Percentiles rank a stretch among this genome's conserved stretches.
phyloP scores from a whole-genome alignment of 1,140 invertebrate species.

The Aplysia californica region DNA sequence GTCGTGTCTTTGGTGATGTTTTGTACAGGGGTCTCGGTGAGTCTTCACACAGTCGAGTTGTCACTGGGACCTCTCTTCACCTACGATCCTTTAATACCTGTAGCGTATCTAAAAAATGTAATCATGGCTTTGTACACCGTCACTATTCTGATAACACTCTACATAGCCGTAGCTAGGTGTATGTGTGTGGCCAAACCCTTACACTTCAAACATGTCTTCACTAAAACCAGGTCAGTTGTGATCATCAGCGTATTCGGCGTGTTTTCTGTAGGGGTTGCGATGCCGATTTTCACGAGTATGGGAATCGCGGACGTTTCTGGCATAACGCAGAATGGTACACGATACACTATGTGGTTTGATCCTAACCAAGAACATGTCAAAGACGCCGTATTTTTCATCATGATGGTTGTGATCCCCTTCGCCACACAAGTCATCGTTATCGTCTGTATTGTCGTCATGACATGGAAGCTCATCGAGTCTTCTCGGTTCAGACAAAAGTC shows the following conservation, averaged over 20 bases:
- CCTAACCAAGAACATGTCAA: neutral
- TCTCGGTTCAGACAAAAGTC: neutral
- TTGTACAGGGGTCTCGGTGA: neutral
- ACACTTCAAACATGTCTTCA: conserved; percentile 1
- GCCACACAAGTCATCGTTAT: neutral
- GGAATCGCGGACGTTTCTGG: neutral
- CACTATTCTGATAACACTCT: neutral
- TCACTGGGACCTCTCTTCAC: neutral
- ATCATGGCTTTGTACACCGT: neutral
- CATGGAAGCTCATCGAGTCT: neutral
- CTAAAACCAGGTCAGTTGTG: neutral
- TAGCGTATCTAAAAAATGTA: neutral
- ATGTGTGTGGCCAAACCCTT: no score
- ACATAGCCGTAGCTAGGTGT: conserved; percentile 8
- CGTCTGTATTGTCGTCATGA: no score
- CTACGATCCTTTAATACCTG: neutral
- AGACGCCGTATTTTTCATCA: neutral
- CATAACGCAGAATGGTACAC: neutral
- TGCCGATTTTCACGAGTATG: conserved; percentile 1
- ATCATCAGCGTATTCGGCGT: neutral
- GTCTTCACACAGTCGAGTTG: neutral
- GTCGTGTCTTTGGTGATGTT: neutral
- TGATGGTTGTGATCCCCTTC: neutral
- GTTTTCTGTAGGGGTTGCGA: neutral
- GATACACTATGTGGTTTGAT: neutral